phyloP scores from a whole-genome alignment of 2,888 invertebrate species.

The Rhagonycha lutea region DNA sequence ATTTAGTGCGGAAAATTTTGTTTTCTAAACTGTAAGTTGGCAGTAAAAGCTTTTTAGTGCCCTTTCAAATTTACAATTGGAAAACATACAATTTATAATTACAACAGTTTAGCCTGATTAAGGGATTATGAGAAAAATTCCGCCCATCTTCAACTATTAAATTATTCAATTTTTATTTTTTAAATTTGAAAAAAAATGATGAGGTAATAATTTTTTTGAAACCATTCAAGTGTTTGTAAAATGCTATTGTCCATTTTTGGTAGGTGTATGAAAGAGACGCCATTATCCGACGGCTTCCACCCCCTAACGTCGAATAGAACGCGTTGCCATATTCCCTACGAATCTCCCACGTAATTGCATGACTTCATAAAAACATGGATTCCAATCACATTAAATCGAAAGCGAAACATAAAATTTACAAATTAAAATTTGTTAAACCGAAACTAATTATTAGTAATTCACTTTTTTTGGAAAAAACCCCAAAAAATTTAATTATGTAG shows the following conservation, averaged over 20 bases:
- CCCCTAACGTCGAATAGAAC: neutral
- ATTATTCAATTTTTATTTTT: too few relatives aligned
- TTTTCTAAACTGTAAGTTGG: neutral
- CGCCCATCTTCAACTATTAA: neutral
- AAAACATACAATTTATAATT: neutral
- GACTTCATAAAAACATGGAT: slow-evolving; percentile 8
- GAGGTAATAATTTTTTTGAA: too few relatives aligned
- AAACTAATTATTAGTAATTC: neutral
- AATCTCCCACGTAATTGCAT: neutral
- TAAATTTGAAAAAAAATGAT: too few relatives aligned
- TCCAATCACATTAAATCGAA: neutral
- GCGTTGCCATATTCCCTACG: slow-evolving; percentile 6
- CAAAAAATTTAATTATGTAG: neutral
- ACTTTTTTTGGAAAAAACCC: neutral
- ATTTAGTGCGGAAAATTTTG: neutral
- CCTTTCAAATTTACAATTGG: neutral
- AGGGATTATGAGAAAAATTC: neutral
- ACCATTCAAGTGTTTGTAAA: neutral
- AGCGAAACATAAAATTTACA: neutral
- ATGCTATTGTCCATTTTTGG: neutral
- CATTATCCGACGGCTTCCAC: slow-evolving; percentile 15
- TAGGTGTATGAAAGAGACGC: neutral
- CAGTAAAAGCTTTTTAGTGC: neutral
- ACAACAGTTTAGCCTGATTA: neutral
- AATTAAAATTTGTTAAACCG: neutral